Percentiles rank a stretch among this genome's conserved stretches.
Conservation (phyloP, 64 coral and sea anemone genomes). For the Stichodactyla mertensii region DNA sequence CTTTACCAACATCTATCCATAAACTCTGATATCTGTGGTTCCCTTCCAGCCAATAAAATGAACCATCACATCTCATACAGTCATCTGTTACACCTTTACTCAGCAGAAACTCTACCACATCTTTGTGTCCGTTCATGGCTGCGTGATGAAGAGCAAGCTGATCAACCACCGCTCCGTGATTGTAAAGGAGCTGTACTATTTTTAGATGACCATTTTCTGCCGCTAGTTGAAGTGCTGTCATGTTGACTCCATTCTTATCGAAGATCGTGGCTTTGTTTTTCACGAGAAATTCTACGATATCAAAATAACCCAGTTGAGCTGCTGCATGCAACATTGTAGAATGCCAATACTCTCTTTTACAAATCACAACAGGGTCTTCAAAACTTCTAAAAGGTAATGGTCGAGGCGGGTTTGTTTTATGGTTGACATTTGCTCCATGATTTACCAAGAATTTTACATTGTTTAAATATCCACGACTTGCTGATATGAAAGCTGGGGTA, state of each 20-base stretch:
- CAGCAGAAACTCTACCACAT: constrained; percentile 22
- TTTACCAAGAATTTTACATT: too few species aligned
- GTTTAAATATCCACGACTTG: neutral
- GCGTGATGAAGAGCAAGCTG: constrained; percentile 32
- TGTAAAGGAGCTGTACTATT: constrained; percentile 4
- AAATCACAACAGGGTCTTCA: too few species aligned
- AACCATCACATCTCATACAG: constrained; percentile 26
- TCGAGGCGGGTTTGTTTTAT: too few species aligned
- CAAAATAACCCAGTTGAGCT: too few species aligned
- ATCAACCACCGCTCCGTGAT: constrained; percentile 17
- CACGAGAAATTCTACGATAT: too few species aligned
- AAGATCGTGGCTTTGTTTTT: too few species aligned
- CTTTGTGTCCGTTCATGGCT: constrained; percentile 9
- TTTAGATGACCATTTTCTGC: constrained; percentile 23
- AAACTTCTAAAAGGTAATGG: too few species aligned
- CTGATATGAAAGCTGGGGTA: neutral
- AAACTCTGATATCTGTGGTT: neutral
- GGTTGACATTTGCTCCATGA: too few species aligned
- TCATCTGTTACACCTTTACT: neutral
- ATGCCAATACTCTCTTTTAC: too few species aligned
- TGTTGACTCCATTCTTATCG: neutral
- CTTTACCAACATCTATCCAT: neutral
- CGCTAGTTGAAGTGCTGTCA: constrained; percentile 29
- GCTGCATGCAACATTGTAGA: too few species aligned
- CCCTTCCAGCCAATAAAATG: constrained; percentile 25